A percentile compares a stretch with the other conserved stretches of the same genome.
These are phyloP conservation scores for Miltochrista miniata DNA, from an alignment of 2,888 invertebrate genomes.

Conservation along the genomic window DNA sequence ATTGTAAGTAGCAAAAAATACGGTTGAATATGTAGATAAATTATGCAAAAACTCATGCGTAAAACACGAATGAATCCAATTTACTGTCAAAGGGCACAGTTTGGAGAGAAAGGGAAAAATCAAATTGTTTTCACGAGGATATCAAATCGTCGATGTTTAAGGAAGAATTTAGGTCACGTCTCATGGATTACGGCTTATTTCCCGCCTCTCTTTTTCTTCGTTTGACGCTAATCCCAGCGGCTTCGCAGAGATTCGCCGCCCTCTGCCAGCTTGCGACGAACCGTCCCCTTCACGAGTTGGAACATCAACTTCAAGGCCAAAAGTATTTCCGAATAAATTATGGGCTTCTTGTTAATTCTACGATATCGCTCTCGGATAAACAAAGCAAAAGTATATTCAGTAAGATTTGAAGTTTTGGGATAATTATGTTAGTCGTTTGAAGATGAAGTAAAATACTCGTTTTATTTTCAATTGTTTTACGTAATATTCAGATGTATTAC, in stretches of 20 bases:
- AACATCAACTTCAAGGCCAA: slow-evolving; percentile 58
- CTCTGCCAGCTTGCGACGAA: slow-evolving; percentile 41
- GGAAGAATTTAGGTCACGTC: slow-evolving; percentile 80
- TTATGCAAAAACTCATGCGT: slow-evolving; percentile 50
- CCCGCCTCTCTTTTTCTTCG: slow-evolving; percentile 80
- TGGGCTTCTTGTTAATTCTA: slow-evolving; percentile 11
- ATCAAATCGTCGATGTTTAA: slow-evolving; percentile 80
- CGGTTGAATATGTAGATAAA: slow-evolving; percentile 29
- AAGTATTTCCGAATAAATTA: slow-evolving; percentile 40
- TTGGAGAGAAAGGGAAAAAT: slow-evolving; percentile 64
- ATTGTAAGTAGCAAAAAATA: not conserved
- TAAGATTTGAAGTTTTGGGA: too few relatives aligned
- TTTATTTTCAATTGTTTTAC: too few relatives aligned
- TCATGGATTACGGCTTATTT: slow-evolving; percentile 80
- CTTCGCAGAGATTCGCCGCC: slow-evolving; percentile 66
- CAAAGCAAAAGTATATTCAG: not conserved
- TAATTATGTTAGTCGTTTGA: too few relatives aligned
- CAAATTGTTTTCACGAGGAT: slow-evolving; percentile 77
- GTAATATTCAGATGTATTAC: too few relatives aligned
- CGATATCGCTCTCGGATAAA: slow-evolving; percentile 7
- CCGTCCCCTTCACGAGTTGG: slow-evolving; percentile 34
- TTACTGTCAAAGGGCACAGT: slow-evolving; percentile 57
- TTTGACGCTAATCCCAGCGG: slow-evolving; percentile 78
- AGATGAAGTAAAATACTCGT: too few relatives aligned
- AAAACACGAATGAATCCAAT: slow-evolving; percentile 58